phyloP scores from a whole-genome alignment of 2,797 vertebrate genomes.

The Syngnathus acus region DNA sequence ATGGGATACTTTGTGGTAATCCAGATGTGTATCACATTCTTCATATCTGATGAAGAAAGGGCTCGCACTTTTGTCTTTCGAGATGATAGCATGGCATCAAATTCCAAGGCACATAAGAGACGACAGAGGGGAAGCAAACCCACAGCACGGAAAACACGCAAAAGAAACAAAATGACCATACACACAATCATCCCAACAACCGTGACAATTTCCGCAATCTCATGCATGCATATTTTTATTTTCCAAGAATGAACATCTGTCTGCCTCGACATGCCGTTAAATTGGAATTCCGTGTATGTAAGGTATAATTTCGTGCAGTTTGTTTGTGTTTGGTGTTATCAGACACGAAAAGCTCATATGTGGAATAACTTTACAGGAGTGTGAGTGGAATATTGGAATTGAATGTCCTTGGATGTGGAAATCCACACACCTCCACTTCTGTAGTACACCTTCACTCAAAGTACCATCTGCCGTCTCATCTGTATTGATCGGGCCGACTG shows the following conservation, averaged over 20 bases:
- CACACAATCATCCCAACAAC: slow-evolving; percentile 33
- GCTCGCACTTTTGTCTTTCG: background rate
- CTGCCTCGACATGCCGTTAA: slow-evolving; percentile 39
- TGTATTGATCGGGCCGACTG: slow-evolving; percentile 36
- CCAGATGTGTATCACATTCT: background rate
- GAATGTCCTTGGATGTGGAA: slow-evolving; percentile 45
- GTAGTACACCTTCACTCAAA: background rate
- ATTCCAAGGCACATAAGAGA: background rate
- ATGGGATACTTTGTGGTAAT: background rate
- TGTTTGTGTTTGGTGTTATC: slow-evolving; percentile 53
- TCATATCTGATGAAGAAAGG: background rate
- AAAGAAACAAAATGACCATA: background rate
- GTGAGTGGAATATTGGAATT: slow-evolving; percentile 5
- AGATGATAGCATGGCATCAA: background rate
- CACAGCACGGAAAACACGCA: background rate
- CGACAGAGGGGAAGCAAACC: background rate
- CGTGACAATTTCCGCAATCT: slow-evolving; percentile 38
- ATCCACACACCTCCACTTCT: slow-evolving; percentile 22
- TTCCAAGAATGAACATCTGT: slow-evolving; percentile 48
- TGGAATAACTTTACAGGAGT: slow-evolving; percentile 51
- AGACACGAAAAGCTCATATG: slow-evolving; percentile 47
- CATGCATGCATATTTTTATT: slow-evolving; percentile 43
- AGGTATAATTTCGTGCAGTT: slow-evolving; percentile 50
- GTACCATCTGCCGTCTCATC: slow-evolving; percentile 15
- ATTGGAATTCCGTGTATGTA: slow-evolving; percentile 59